Evolutionary conservation across 2,888 invertebrate species (phyloP), one percentile per base, ranked within the genome.

Genomic region (Xanthorhoe designata): DNA sequence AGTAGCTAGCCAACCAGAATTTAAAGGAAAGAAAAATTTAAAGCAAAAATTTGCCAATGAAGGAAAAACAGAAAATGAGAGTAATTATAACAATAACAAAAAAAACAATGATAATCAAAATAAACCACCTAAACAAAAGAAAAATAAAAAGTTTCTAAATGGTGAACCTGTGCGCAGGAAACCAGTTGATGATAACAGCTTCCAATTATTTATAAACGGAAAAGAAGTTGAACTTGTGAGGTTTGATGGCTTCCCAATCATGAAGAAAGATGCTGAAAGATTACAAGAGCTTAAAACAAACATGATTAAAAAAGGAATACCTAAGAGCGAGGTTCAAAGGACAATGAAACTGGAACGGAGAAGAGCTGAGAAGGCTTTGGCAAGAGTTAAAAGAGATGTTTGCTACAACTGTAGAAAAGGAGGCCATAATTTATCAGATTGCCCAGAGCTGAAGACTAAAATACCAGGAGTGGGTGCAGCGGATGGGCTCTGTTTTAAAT

Each of bases 401-500:
- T 98, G 98, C 81, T 98, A 96, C 80, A 96, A 97, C 75, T 98
- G 98, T 82, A 87, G 93, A 60, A 95, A 96, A 87, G 94, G 96
- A 7, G 98, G 98, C 0, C 98, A 98, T 80, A 94, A 95, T 75
- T 88, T 98, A 38, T 95, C 97, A 0, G 96, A 97, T 69, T 98
- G 98, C 89, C 97, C 98, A 0, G 95, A 96, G 56, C 79, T 96
- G 13, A 94, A 92, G 73, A 91, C 93, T 8, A 94, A 94, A 75
- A 93, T 94, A 79, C 88, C 91, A 45, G 88, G 87, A 17, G 84
- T 89, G 2, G 89, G 92, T 64, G 83, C 89, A 0, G 94, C 92
- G 5, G 94, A 95, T 56, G 97, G 97, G 7, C 95, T 98, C 55
- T 98, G 98, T 80, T 98, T 97, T 81, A 98, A 98, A 86, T 98